Base-by-base conservation (phyloP, 2,888 invertebrate species). In the Sialis lutaria region DNA sequence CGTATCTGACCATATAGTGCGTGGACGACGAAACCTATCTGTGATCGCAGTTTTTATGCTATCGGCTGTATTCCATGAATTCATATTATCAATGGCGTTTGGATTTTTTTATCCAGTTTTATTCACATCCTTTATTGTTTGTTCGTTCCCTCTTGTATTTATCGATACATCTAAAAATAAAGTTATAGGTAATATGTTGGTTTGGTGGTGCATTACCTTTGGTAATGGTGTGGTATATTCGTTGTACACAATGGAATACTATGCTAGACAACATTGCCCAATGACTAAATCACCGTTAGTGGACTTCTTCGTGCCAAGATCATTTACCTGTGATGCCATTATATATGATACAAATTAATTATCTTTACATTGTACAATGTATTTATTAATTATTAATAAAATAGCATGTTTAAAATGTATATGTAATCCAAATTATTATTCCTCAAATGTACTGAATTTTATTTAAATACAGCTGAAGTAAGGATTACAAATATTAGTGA, bases 71-170 rank as follows among this genome's bases (percentile, higher is more conserved):
- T 80, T 90, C 49, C 96, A 96, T 62, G 96, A 96, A 62, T 82
- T 89, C 62, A 75, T 92, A 45, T 60, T 95, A 32, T 74, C 77
- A 1, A 72, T 87, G 44, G 74, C 82, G 0, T 78, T 92, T 55
- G 78, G 87, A 33, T 83, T 90, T 61, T 90, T 90, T 64, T 90
- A 88, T 57, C 96, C 95, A 0, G 79, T 89, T 3, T 69, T 95
- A 57, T 72, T 92, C 56, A 54, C 84, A 7, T 65, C 84, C 55
- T 95, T 95, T 58, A 79, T 78, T 32, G 72, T 76, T 0, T 67
- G 81, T 33, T 84, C 88, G 8, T 64, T 75, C 53, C 59, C 73
- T 9, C 59, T 79, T 44, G 58, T 73, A 10, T 69, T 74, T 10
- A 48, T 80, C 0, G 69, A 73, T 1, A 69, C 70, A 0, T 12